Percentiles rank a stretch among this genome's conserved stretches.
These are phyloP conservation scores for Octomys mimax DNA, from an alignment of 2,797 vertebrate genomes.

Conservation along the genomic window DNA sequence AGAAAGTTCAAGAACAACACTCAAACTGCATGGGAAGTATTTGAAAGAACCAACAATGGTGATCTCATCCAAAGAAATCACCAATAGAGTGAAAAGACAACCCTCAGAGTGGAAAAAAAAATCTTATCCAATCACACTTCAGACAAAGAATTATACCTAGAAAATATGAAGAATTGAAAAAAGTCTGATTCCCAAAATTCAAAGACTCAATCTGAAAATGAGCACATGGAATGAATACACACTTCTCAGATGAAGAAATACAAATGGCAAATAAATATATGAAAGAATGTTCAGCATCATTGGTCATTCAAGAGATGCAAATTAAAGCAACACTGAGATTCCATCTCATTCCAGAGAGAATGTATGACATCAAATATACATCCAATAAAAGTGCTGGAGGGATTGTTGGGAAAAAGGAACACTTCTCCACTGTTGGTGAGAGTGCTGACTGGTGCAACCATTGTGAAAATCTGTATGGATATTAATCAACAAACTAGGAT, in stretches of 20 bases:
- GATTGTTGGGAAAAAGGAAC: too few species aligned
- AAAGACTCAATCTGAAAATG: not conserved
- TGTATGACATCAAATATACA: not conserved
- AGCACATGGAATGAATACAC: not conserved
- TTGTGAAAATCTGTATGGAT: not conserved
- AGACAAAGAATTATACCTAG: not conserved
- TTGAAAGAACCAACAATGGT: not conserved
- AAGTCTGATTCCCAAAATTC: not conserved
- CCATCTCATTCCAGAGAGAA: not conserved
- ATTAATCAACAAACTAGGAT: not conserved
- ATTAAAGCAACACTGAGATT: not conserved
- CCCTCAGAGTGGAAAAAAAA: not conserved
- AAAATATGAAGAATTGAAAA: not conserved
- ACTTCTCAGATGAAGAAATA: not conserved
- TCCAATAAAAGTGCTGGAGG: not conserved
- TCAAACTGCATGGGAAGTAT: not conserved
- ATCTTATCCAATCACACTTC: not conserved
- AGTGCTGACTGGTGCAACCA: not conserved
- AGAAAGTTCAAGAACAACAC: not conserved
- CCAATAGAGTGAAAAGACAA: not conserved
- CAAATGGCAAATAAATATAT: not conserved
- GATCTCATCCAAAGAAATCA: not conserved
- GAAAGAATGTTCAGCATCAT: not conserved
- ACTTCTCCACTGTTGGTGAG: not conserved
- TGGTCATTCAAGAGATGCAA: not conserved